Evolutionary conservation across 92 coral and sea anemone genomes (phyloP).

Genomic region (Palythoa heliodiscus): DNA sequence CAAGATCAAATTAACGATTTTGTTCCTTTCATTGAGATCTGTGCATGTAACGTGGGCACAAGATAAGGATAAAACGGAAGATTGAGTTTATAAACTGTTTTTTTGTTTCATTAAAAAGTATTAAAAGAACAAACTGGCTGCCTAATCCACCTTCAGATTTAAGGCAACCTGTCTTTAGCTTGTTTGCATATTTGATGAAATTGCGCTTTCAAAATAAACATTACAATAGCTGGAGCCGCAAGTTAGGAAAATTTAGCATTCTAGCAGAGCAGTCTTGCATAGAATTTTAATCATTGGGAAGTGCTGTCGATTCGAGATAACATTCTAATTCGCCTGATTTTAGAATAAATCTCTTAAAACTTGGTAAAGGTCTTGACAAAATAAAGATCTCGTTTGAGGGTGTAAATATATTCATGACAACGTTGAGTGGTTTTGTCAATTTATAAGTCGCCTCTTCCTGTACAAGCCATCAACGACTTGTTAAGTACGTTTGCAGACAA

Average conservation of each 20-base stretch:
- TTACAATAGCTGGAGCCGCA: conserved; percentile 24
- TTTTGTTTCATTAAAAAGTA: background rate
- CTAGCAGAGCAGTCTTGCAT: conserved; percentile 25
- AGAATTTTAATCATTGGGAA: conserved; percentile 25
- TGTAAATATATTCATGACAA: conserved; percentile 36
- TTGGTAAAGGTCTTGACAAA: background rate
- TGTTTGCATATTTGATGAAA: conserved; percentile 52
- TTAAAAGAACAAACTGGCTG: background rate
- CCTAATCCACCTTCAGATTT: background rate
- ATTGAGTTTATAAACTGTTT: background rate
- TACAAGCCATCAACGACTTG: conserved; percentile 39
- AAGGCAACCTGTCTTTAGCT: conserved; percentile 2
- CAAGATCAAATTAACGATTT: conserved; percentile 17
- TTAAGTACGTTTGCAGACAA: conserved; percentile 29
- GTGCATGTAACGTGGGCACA: background rate
- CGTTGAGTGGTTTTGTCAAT: conserved; percentile 42
- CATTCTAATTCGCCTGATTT: background rate
- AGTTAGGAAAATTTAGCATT: conserved; percentile 9
- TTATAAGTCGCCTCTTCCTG: conserved; percentile 38
- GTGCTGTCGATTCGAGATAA: background rate
- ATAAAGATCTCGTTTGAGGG: conserved; percentile 14
- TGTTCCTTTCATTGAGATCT: conserved; percentile 5
- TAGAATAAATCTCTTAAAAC: background rate
- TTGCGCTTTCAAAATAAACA: conserved; percentile 36
- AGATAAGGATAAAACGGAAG: background rate